Evolutionary conservation across 2,888 invertebrate species (phyloP).

Genomic region (Cistogaster globosa): DNA sequence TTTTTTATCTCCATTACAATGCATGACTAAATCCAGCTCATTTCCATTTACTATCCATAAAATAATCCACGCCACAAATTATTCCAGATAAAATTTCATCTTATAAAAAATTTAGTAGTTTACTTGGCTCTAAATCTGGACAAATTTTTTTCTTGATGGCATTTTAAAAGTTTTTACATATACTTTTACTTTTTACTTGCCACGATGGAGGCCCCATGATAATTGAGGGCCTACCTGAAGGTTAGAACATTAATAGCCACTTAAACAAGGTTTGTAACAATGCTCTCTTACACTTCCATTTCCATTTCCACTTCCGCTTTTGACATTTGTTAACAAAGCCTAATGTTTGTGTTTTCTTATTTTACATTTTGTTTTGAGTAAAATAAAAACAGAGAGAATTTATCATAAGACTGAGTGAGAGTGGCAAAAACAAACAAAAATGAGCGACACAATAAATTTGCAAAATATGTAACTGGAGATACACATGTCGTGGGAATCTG

Average conservation of each 20-base stretch:
- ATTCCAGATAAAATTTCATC: no score
- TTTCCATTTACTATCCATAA: no score
- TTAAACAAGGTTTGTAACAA: constrained; percentile 17
- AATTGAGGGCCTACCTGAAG: not conserved
- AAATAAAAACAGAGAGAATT: constrained; percentile 57
- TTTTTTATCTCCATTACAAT: no score
- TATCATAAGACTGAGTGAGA: constrained; percentile 45
- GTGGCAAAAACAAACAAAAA: constrained; percentile 1
- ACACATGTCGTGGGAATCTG: constrained; percentile 66
- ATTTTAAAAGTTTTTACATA: no score
- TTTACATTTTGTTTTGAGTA: constrained; percentile 29
- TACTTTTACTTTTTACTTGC: no score
- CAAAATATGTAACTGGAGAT: constrained; percentile 68
- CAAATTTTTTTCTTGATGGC: no score
- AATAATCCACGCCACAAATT: no score
- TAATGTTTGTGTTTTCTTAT: constrained; percentile 15
- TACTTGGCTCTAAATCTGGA: no score
- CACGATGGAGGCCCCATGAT: not conserved
- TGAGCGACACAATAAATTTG: constrained; percentile 57
- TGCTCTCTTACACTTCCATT: constrained; percentile 62
- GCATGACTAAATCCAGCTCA: no score
- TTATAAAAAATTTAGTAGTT: no score
- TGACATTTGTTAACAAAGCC: constrained; percentile 42
- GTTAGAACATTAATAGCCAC: not conserved
- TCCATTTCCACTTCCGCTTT: constrained; percentile 67